Percentiles rank a stretch among this genome's conserved stretches.
These are phyloP conservation scores for Parasteatoda tepidariorum DNA, from an alignment of 1,140 invertebrate species.

Conservation along the genomic window DNA sequence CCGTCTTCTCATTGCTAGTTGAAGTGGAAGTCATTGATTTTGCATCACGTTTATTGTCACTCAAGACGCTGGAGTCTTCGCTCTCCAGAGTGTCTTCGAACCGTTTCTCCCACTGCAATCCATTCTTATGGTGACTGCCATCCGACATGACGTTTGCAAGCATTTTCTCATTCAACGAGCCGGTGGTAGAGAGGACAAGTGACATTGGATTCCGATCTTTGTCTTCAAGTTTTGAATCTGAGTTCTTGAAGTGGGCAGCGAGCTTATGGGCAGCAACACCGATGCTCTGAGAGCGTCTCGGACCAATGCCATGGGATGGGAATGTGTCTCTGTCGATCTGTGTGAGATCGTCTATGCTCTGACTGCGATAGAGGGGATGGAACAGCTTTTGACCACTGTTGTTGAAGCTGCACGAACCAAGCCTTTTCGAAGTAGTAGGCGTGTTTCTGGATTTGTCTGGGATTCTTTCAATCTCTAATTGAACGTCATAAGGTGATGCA, in stretches of 20 bases:
- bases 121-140: not conserved
- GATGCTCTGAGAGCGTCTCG: conserved; percentile 30
- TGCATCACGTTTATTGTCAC: not conserved
- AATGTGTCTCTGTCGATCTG: conserved; percentile 42
- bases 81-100: conserved; percentile 37
- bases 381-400: conserved; percentile 67
- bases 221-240: conserved; percentile 5
- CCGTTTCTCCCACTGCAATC: conserved; percentile 24
- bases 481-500: conserved; percentile 90
- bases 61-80: not conserved
- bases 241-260: conserved; percentile 24
- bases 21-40: not conserved
- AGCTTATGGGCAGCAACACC: conserved; percentile 32
- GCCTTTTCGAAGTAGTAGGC: not conserved
- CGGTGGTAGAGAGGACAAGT: conserved; percentile 15
- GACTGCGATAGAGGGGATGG: conserved; percentile 78
- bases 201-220: not conserved
- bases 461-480: conserved; percentile 75
- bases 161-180: conserved; percentile 60
- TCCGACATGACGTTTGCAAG: conserved; percentile 54
- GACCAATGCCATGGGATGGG: conserved; percentile 24
- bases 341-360: conserved; percentile 76
- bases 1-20: not conserved
- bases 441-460: not conserved
- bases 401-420: conserved; percentile 42